Percentiles rank a stretch among this genome's conserved stretches.
Evolutionary conservation across 92 coral and sea anemone species (phyloP).

Genomic region (Zoanthus gigantus): DNA sequence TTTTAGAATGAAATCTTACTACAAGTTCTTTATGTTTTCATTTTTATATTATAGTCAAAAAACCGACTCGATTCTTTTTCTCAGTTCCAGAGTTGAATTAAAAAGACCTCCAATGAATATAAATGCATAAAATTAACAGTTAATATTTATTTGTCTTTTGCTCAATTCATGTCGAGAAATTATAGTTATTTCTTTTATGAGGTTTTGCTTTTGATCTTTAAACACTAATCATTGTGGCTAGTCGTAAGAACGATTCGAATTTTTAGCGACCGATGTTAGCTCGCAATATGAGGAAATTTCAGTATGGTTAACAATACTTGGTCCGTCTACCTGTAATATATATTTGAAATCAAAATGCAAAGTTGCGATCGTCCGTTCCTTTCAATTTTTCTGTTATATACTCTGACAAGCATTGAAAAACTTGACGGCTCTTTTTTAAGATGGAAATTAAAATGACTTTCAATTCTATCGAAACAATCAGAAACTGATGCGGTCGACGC

Average conservation of each 20-base stretch:
- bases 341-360: not conserved
- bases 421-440: too few relatives aligned
- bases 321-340: not conserved
- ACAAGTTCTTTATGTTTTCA: not conserved
- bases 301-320: not conserved
- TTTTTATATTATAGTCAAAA: not conserved
- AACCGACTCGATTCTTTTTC: not conserved
- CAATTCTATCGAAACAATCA: not conserved
- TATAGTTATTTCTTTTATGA: not conserved
- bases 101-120: not conserved
- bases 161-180: not conserved
- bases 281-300: too few relatives aligned
- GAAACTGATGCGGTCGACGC: too few relatives aligned
- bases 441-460: not conserved
- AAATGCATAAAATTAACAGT: not conserved
- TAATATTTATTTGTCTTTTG: not conserved
- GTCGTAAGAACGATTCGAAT: not conserved
- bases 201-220: not conserved
- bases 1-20: slow-evolving; percentile 18
- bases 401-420: not conserved
- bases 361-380: not conserved
- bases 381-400: not conserved
- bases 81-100: not conserved
- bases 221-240: not conserved
- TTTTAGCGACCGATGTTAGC: not conserved